Conservation (phyloP, 2,888 invertebrate species). For the Trichopria drosophilae region DNA sequence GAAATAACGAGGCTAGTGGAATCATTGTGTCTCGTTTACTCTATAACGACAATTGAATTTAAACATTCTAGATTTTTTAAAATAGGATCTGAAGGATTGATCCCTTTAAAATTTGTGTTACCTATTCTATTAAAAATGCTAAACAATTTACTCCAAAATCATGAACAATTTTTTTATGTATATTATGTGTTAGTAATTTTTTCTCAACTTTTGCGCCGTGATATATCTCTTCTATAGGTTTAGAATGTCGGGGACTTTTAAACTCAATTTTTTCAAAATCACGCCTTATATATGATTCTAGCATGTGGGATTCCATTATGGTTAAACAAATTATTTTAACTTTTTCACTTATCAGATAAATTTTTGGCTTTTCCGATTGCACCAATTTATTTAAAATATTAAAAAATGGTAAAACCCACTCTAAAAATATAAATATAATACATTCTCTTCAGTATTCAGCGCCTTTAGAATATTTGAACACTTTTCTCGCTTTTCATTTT, state of each 20-base stretch:
- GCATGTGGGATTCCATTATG: neutral
- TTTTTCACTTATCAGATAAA: neutral
- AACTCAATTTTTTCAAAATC: neutral
- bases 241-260: neutral
- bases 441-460: neutral
- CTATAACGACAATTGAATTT: neutral
- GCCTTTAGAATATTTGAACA: no score
- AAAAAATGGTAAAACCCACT: constrained; percentile 2
- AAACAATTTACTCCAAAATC: neutral
- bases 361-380: constrained; percentile 1
- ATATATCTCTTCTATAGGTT: neutral
- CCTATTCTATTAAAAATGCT: neutral
- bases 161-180: neutral
- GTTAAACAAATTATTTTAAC: neutral
- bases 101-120: no score
- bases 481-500: no score
- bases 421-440: neutral
- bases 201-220: neutral
- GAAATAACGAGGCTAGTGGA: neutral
- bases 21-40: neutral
- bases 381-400: neutral
- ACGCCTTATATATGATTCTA: neutral
- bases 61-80: no score
- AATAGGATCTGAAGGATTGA: no score
- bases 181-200: neutral